Percentiles rank a stretch among this genome's conserved stretches.
These are phyloP conservation scores for Microcebus jonahi DNA, from an alignment of 2,113 vertebrate species.

Conservation along the genomic window DNA sequence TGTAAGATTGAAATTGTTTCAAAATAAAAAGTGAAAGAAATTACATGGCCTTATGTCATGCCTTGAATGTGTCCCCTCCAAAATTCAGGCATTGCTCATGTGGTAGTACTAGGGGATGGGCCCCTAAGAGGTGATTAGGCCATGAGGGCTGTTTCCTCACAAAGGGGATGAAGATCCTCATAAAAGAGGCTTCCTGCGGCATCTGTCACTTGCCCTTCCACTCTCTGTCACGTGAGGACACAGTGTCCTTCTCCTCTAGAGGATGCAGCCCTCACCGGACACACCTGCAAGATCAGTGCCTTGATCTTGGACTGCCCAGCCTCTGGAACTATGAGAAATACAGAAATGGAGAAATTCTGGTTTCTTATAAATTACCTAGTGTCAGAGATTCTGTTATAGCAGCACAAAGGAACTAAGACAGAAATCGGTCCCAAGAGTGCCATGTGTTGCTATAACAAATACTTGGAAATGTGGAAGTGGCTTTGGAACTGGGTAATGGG, in stretches of 20 bases:
- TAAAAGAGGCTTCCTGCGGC: neutral
- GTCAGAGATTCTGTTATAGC: neutral
- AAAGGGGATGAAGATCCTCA: too few relatives aligned
- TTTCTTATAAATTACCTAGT: too few relatives aligned
- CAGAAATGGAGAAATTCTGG: neutral
- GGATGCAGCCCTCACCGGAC: neutral
- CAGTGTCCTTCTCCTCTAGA: neutral
- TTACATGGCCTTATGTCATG: neutral
- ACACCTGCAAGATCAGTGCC: neutral
- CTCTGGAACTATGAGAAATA: neutral
- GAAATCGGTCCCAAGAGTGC: neutral
- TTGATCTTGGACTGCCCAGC: neutral
- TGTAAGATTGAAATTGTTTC: neutral
- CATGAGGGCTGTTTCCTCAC: neutral
- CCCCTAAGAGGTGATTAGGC: rapidly evolving
- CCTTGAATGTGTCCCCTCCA: neutral
- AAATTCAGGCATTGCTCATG: rapidly evolving
- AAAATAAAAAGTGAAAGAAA: neutral
- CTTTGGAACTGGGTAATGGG: neutral
- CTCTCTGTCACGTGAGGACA: neutral
- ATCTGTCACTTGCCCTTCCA: neutral
- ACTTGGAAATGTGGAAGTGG: neutral
- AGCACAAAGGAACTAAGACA: neutral
- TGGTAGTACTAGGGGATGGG: neutral
- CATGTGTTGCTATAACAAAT: neutral